Evolutionary conservation across 2,888 invertebrate species (phyloP), one percentile per base, ranked within the genome.

Genomic region (Lasioglossum leucozonium): DNA sequence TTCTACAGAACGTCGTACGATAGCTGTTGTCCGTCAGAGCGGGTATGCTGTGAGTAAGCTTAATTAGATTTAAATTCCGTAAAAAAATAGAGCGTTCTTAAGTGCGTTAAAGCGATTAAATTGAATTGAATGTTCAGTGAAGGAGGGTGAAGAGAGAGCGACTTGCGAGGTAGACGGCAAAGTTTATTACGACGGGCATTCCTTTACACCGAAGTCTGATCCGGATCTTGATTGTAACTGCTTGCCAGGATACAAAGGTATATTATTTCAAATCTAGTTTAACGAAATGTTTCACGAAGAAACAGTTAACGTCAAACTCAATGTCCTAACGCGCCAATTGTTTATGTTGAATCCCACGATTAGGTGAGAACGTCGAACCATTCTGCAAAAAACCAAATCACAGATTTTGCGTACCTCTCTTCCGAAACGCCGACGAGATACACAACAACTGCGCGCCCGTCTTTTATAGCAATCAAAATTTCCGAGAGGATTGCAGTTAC

Each of bases 121-220:
- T 18, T n/a, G 13, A 34, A 84, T 76, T 26, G 34, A 26, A 71
- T 51, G 26, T 84, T 10, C 26, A 94, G 93, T 88, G 26, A 26
- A 58, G 10, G 89, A 87, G 0, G 77, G 78, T 0, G 88, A 91
- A 42, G 87, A 92, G 2, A 82, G 79, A 77, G 51, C 91, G 5
- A 91, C 78, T 0, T 94, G 94, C 62, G 69, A 84, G n/a, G 93
- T 94, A 26, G 86, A 93, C 11, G 94, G 93, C 5, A 0, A 2
- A 8, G 85, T 77, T 6, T 93, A 93, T 65, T 71, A 22, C 4
- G 93, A 92, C 0, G 93, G 94, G 4, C 87, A 94, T 26, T 65
- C 62, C n/a, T 94, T 94, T 73, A 1, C 3, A 0, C 77, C 79
- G 0, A 79, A 86, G 40, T 81, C 72, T 13, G 88, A 94, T 0